Evolutionary conservation across 1,140 invertebrate genomes (phyloP).

Genomic region (Reticulitermes speratus): DNA sequence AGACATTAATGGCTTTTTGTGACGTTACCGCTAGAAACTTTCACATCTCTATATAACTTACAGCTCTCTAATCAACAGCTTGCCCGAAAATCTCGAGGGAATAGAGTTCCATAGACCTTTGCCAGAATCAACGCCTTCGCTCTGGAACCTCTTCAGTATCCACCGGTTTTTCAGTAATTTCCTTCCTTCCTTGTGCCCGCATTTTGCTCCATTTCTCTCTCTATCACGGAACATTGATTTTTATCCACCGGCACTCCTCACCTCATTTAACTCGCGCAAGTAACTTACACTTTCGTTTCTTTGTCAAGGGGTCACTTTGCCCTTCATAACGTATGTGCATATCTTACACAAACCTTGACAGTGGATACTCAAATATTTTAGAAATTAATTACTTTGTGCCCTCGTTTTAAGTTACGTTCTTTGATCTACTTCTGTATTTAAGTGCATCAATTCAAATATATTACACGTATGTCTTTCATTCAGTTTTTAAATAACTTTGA

Average conservation of each 20-base stretch:
- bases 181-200: not conserved
- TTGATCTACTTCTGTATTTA: not conserved
- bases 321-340: not conserved
- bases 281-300: not conserved
- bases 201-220: not conserved
- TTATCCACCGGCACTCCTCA: not conserved
- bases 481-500: not conserved
- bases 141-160: not conserved
- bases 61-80: not conserved
- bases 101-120: not conserved
- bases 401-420: not conserved
- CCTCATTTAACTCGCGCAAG: not conserved
- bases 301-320: not conserved
- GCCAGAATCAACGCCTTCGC: not conserved
- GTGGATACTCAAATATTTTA: not conserved
- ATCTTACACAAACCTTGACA: not conserved
- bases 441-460: not conserved
- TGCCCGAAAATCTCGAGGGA: not conserved
- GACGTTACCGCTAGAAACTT: too few relatives aligned
- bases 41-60: too few relatives aligned
- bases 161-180: not conserved
- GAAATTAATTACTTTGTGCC: not conserved
- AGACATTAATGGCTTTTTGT: too few relatives aligned
- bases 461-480: not conserved
- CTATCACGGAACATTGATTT: conserved; percentile 1